Evolutionary conservation across 2,888 invertebrate species (phyloP), one percentile per base, ranked within the genome.

Genomic region (Brachypterus glaber): DNA sequence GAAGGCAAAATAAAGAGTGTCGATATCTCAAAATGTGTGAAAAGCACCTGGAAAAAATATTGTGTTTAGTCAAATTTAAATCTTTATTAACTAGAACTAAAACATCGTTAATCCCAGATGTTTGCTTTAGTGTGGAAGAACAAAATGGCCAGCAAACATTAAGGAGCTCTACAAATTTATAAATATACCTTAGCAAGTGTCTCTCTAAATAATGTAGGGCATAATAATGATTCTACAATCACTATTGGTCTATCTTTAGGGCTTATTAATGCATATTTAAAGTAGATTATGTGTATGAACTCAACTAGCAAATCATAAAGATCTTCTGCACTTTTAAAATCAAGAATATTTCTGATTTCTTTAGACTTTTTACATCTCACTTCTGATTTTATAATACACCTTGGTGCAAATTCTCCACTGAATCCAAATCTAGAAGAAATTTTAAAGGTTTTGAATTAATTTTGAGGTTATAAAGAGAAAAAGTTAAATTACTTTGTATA

Each of bases 211-310:
- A 78, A 64, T 1, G 88, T 85, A 3, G 79, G 84, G 18, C 84
- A 81, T 13, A 96, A 72, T 8, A 93, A 69, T 3, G 90, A 92
- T 66, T 97, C 97, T 13, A 96, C 82, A 17, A 97, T 73, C 3
- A 97, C 83, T 21, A 97, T 80, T 60, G 88, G 82, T 14, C 92
- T 74, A 55, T 92, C 95, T 64, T 95, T 93, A 0, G 96, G 93
- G 59, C 88, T 95, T 30, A 92, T 82, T 32, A 93, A 70, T 17
- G 91, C 76, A 61, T 91, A 80, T 89, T 85, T 86, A 64, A 90
- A 93, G 66, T 91, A 95, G 33, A 95, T 69, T 31, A 73, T 68
- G 58, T 92, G 89, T 35, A 96, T 68, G 69, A 92, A 93, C 47
- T 90, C 85, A 8, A 91, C 86, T 2, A 93, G 70, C 50, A 88